Conservation (phyloP, 2,113 vertebrate species). For the Labeo rohita region DNA sequence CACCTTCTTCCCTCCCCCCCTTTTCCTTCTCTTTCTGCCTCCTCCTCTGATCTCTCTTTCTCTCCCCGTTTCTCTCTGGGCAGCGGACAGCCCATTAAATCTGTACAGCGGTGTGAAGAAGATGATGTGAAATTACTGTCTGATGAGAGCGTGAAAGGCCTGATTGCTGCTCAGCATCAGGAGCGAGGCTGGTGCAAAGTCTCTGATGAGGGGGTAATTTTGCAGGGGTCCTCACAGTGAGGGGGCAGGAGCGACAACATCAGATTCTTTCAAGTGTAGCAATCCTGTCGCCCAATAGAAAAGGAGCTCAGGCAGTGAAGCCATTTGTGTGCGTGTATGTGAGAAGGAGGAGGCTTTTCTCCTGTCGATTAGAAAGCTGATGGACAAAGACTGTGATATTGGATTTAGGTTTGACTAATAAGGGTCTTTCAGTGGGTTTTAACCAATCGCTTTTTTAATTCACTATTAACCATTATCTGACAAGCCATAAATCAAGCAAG, state of each 20-base stretch:
- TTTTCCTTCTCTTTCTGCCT: conserved; percentile 8
- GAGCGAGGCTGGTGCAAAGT: conserved; percentile 36
- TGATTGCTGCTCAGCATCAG: conserved; percentile 39
- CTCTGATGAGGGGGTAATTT: conserved; percentile 59
- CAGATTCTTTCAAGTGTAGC: conserved; percentile 52
- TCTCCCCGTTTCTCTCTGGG: conserved; percentile 40
- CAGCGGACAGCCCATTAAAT: conserved; percentile 51
- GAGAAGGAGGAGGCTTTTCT: neutral
- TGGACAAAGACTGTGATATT: neutral
- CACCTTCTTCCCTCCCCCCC: neutral
- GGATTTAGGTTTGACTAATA: neutral
- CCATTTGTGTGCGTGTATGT: neutral
- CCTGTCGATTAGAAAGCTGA: neutral
- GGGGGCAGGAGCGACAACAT: conserved; percentile 54
- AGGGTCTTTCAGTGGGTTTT: neutral
- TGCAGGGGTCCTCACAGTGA: conserved; percentile 45
- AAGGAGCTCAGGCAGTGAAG: conserved; percentile 44
- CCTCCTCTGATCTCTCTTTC: conserved; percentile 22
- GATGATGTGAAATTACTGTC: conserved; percentile 48
- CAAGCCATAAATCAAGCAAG: conserved; percentile 6
- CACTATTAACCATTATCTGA: neutral
- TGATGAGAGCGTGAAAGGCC: conserved; percentile 29
- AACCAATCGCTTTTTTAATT: neutral
- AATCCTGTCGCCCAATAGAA: conserved; percentile 45
- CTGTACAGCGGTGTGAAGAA: conserved; percentile 35